These are phyloP conservation scores for Acrocyrtus sp. DNA, from an alignment of 2,888 invertebrate genomes.

Conservation along the genomic window DNA sequence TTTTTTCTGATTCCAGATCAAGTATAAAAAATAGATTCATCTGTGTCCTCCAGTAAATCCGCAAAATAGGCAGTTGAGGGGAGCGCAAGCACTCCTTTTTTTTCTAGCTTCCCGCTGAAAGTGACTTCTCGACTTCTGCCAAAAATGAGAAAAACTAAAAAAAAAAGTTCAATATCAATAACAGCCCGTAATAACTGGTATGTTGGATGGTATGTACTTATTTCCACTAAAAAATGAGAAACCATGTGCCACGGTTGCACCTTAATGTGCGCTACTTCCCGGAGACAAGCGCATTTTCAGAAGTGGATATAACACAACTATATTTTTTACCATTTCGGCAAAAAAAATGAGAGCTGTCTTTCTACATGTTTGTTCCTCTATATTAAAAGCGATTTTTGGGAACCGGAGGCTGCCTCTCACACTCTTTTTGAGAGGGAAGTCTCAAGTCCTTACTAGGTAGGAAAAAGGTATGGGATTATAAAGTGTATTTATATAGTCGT, in stretches of 20 bases:
- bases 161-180: conserved; percentile 35
- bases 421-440: neutral
- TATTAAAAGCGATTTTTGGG: too few relatives aligned
- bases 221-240: too few relatives aligned
- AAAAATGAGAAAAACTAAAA: too few relatives aligned
- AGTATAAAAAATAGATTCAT: conserved; percentile 11
- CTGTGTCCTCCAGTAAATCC: conserved; percentile 22
- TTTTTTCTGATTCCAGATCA: neutral
- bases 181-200: conserved; percentile 8
- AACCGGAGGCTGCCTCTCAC: too few relatives aligned
- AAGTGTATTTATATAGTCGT: conserved; percentile 28
- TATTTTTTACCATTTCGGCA: neutral
- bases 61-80: conserved; percentile 18
- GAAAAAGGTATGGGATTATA: neutral
- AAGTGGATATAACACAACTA: neutral
- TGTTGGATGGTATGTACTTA: neutral
- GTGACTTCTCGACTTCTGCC: conserved; percentile 25
- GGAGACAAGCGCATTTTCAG: too few relatives aligned
- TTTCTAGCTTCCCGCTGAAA: conserved; percentile 8
- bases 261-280: too few relatives aligned
- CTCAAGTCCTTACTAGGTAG: too few relatives aligned
- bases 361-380: neutral
- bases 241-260: too few relatives aligned
- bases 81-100: conserved; percentile 18
- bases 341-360: neutral